Base-by-base conservation (phyloP, 1,140 invertebrate genomes). In the Drosophila navojoa region DNA sequence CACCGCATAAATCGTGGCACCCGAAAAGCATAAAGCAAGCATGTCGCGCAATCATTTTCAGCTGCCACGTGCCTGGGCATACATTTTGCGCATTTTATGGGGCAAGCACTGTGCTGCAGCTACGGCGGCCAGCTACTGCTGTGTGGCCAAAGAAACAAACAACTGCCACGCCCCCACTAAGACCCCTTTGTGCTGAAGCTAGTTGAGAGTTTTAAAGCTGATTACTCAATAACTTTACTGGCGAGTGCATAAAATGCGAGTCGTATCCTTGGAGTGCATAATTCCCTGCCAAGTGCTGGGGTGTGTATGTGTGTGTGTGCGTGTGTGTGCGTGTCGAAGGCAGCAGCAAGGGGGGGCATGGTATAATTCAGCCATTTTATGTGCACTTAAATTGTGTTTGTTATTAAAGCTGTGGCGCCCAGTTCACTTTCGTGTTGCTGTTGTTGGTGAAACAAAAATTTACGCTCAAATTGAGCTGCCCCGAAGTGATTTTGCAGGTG, bases 41-140 rank as follows among this genome's bases (percentile, higher is more conserved):
- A 79, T 90, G 86, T 90, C 86, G 86, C 86, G 86, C 86, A 81
- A 90, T 90, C 86, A 90, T 90, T 90, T 90, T 90, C 85, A 90
- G 86, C 86, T 90, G 81, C 81, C 81, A 86, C 81, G 81, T 86
- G 81, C 81, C 79, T 64, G 68, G 54, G 82, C 82, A 89, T 89
- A 89, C 82, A 89, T 84, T 87, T 87, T 70, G 76, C 69, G 84
- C 84, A 86, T 87, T 86, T 86, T 86, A 86, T 82, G 84, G 71
- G 50, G 77, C 52, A 47, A 55, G 68, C 61, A 54, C 63, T 54
- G 25, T 29, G 35, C 52, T 27, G 49, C 50, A 62, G 45, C 71
- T 61, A 52, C 52, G 68, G 40, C 19, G 19, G 19, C 19, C 19
- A 22, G 19, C 19, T 22, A 22, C 55, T 71, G 47, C 52, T 73